Percentiles rank a stretch among this genome's conserved stretches.
phyloP scores from a whole-genome alignment of 1,140 invertebrate species.

The Galleria mellonella region DNA sequence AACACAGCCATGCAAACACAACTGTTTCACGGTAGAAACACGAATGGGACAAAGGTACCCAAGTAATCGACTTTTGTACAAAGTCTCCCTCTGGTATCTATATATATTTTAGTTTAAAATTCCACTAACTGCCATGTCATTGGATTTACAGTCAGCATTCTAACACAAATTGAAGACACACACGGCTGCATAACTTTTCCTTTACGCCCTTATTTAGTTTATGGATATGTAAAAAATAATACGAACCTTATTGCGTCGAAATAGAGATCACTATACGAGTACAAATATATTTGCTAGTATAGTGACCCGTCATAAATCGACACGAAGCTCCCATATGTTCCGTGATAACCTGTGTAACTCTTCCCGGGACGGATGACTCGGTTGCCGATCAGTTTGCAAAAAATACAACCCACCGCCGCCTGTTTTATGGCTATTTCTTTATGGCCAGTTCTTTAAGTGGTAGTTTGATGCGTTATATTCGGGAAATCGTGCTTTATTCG shows the following conservation, averaged over 20 bases:
- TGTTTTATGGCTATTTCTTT: too few relatives aligned
- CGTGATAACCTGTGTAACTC: slow-evolving; percentile 20
- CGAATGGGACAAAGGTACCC: too few relatives aligned
- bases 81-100: too few relatives aligned
- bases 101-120: too few relatives aligned
- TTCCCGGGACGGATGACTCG: slow-evolving; percentile 13
- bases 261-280: background rate
- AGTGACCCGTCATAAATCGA: slow-evolving; percentile 15
- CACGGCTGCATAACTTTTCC: background rate
- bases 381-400: slow-evolving; percentile 5
- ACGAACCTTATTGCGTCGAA: background rate
- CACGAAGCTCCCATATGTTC: slow-evolving; percentile 14
- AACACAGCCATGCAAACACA: too few relatives aligned
- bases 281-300: background rate
- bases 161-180: background rate
- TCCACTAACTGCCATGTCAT: background rate
- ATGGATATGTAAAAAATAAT: background rate
- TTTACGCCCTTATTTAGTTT: background rate
- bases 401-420: slow-evolving; percentile 1
- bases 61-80: too few relatives aligned
- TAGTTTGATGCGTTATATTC: too few relatives aligned
- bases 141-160: background rate
- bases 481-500: too few relatives aligned
- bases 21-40: too few relatives aligned
- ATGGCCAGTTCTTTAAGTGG: too few relatives aligned